Conservation (phyloP, 1,140 invertebrate species). For the Brachionus sp. region DNA sequence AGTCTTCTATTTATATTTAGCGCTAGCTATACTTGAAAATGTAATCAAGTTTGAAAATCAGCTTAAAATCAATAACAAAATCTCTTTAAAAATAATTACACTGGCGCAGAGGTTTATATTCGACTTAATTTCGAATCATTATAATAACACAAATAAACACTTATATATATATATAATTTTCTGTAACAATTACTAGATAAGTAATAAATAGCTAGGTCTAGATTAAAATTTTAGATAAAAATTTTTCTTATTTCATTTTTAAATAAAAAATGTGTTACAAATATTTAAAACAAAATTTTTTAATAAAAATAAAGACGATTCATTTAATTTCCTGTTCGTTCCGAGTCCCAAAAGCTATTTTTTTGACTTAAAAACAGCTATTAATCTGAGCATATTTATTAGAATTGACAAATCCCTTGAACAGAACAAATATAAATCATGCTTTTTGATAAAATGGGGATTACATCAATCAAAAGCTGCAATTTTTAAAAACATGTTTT, state of each 20-base stretch:
- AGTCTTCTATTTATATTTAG: background rate
- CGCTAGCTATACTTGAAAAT: background rate
- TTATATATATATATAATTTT: background rate
- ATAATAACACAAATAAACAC: background rate
- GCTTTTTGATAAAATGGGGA: background rate
- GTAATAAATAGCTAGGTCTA: background rate
- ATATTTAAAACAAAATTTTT: background rate
- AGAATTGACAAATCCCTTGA: background rate
- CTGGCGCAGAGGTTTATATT: background rate
- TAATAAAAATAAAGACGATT: background rate
- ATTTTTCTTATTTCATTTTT: background rate
- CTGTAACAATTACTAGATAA: background rate
- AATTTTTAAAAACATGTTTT: background rate
- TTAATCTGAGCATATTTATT: background rate
- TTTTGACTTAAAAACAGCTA: background rate
- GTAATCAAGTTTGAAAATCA: background rate
- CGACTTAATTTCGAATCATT: background rate
- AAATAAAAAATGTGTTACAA: background rate
- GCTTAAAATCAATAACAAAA: background rate
- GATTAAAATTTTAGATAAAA: background rate
- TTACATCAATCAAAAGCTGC: background rate
- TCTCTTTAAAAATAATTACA: background rate
- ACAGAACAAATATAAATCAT: background rate
- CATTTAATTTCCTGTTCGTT: background rate
- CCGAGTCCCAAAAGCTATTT: background rate